phyloP scores from a whole-genome alignment of 2,888 invertebrate genomes.

The Cheilosia soror region DNA sequence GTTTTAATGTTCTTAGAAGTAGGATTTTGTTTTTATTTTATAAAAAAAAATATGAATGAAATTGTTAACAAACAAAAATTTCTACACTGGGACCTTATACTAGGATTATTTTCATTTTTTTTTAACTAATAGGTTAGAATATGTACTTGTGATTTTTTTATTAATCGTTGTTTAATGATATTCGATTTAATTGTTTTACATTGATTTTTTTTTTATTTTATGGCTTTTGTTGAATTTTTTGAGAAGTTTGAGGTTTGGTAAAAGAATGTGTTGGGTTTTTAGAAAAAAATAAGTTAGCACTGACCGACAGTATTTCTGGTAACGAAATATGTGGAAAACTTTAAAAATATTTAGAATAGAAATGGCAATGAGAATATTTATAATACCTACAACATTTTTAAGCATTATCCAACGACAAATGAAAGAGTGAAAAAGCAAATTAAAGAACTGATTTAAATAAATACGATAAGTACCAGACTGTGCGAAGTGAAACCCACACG shows the following conservation, averaged over 20 bases:
- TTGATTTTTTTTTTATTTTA: slow-evolving; percentile 28
- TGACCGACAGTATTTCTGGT: neutral
- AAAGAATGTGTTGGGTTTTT: neutral
- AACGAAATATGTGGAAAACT: too few relatives aligned
- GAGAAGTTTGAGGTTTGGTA: neutral
- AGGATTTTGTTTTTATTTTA: slow-evolving; percentile 49
- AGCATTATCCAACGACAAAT: too few relatives aligned
- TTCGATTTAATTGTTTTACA: slow-evolving; percentile 50
- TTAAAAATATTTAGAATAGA: too few relatives aligned
- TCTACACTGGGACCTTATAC: slow-evolving; percentile 77
- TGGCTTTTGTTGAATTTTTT: slow-evolving; percentile 31
- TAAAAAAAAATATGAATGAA: slow-evolving; percentile 24
- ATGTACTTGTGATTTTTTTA: slow-evolving; percentile 20
- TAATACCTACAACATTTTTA: too few relatives aligned
- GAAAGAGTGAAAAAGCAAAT: too few relatives aligned
- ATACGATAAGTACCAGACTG: too few relatives aligned
- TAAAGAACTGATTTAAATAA: too few relatives aligned
- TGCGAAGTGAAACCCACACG: too few relatives aligned
- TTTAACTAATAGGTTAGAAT: slow-evolving; percentile 52
- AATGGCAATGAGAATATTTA: too few relatives aligned
- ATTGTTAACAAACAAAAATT: slow-evolving; percentile 51
- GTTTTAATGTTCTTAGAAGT: slow-evolving; percentile 77
- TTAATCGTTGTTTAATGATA: slow-evolving; percentile 73
- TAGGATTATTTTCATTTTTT: slow-evolving; percentile 66
- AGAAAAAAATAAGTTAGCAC: neutral